Conservation (phyloP, 2,797 vertebrate genomes). For the Parambassis ranga region DNA sequence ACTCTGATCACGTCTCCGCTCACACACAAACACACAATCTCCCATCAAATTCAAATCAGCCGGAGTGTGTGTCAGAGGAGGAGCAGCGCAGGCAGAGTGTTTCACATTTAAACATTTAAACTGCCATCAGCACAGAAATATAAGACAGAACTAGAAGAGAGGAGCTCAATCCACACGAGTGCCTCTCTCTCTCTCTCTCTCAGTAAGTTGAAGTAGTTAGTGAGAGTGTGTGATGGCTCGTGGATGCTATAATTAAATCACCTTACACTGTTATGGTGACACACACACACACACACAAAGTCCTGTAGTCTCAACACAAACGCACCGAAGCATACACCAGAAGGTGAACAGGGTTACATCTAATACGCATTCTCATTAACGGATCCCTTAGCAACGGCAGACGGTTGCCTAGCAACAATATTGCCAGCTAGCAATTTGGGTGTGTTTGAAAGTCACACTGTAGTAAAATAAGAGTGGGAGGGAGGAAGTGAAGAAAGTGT, state of each 20-base stretch:
- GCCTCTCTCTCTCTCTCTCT: neutral
- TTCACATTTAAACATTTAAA: no score
- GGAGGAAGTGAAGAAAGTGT: neutral
- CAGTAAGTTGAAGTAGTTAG: neutral
- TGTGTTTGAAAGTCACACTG: conserved; percentile 46
- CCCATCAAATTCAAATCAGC: neutral
- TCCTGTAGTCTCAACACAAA: neutral
- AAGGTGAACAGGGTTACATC: neutral
- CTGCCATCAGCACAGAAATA: no score
- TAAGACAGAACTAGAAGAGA: no score
- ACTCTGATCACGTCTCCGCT: neutral
- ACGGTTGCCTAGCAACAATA: conserved; percentile 46
- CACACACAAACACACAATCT: neutral
- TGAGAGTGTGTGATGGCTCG: neutral
- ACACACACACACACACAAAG: neutral
- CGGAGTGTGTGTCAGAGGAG: neutral
- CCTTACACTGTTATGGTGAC: neutral
- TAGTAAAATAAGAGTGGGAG: conserved; percentile 14
- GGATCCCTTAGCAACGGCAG: conserved; percentile 44
- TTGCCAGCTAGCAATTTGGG: conserved; percentile 21
- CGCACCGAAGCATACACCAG: neutral
- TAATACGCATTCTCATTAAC: conserved; percentile 22
- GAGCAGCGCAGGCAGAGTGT: no score
- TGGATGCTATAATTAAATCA: neutral
- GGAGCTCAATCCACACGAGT: neutral